Evolutionary conservation across 2,797 vertebrate species (phyloP).

Genomic region (Helostoma temminkii): DNA sequence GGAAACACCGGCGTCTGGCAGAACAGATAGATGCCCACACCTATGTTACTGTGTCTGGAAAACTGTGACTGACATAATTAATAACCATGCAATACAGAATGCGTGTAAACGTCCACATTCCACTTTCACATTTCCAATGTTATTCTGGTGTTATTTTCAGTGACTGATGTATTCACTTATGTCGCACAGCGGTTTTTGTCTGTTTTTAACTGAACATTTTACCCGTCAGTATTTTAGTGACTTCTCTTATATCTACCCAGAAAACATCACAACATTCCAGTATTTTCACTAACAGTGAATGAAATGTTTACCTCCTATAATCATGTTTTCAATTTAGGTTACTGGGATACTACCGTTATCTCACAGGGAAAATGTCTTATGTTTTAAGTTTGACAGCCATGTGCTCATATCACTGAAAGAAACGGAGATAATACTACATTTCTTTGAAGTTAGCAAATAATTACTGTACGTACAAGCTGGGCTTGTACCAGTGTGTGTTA

Average conservation of each 20-base stretch:
- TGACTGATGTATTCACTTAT: slow-evolving; percentile 24
- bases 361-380: slow-evolving; percentile 14
- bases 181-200: slow-evolving; percentile 24
- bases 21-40: slow-evolving; percentile 77
- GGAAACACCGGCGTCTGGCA: slow-evolving; percentile 73
- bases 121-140: slow-evolving; percentile 24
- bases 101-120: slow-evolving; percentile 21
- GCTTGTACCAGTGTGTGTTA: slow-evolving; percentile 62
- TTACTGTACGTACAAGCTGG: slow-evolving; percentile 71
- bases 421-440: slow-evolving; percentile 22
- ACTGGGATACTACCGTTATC: slow-evolving; percentile 20
- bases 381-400: slow-evolving; percentile 10
- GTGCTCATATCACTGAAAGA: slow-evolving; percentile 16
- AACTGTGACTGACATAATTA: slow-evolving; percentile 29
- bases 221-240: slow-evolving; percentile 68
- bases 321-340: slow-evolving; percentile 2
- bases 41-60: neutral
- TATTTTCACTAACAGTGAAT: slow-evolving; percentile 48
- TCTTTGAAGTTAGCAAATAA: slow-evolving; percentile 28
- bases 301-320: slow-evolving; percentile 46
- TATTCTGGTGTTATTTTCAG: slow-evolving; percentile 6
- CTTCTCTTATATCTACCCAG: neutral
- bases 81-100: slow-evolving; percentile 25
- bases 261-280: slow-evolving; percentile 48
- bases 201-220: slow-evolving; percentile 56